These are phyloP conservation scores for Rhagonycha fulva DNA, from an alignment of 2,888 invertebrate species.

Conservation along the genomic window DNA sequence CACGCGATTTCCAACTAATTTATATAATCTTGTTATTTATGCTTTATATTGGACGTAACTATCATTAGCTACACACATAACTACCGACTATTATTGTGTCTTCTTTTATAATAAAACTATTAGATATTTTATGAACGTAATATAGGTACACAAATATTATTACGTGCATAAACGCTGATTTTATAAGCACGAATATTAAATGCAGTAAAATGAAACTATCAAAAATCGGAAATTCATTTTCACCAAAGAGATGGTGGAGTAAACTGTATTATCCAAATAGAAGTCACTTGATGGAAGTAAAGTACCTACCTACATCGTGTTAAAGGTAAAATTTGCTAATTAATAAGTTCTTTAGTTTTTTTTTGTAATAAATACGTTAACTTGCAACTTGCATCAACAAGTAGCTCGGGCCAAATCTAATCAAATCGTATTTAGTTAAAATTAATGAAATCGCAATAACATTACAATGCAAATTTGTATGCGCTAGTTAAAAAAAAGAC, in stretches of 20 bases:
- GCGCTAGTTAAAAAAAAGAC: neutral
- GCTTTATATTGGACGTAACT: neutral
- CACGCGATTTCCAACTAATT: constrained; percentile 17
- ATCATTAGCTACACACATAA: neutral
- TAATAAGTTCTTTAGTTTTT: neutral
- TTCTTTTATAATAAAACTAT: neutral
- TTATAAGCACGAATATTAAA: neutral
- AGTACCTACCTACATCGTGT: neutral
- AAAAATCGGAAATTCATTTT: neutral
- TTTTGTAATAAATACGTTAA: neutral
- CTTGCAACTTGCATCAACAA: neutral
- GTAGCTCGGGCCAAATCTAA: neutral
- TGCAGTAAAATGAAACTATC: neutral
- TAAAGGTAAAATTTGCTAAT: neutral
- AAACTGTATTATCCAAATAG: neutral
- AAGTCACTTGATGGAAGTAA: neutral
- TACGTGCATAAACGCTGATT: neutral
- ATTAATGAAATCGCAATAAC: too few species aligned
- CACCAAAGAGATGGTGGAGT: neutral
- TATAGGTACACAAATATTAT: neutral
- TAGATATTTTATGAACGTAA: neutral
- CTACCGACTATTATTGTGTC: neutral
- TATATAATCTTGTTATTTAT: constrained; percentile 13
- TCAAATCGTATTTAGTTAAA: neutral
- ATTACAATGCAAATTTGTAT: too few species aligned